Conservation (phyloP, 2,888 invertebrate species). For the Trissolcus japonicus region DNA sequence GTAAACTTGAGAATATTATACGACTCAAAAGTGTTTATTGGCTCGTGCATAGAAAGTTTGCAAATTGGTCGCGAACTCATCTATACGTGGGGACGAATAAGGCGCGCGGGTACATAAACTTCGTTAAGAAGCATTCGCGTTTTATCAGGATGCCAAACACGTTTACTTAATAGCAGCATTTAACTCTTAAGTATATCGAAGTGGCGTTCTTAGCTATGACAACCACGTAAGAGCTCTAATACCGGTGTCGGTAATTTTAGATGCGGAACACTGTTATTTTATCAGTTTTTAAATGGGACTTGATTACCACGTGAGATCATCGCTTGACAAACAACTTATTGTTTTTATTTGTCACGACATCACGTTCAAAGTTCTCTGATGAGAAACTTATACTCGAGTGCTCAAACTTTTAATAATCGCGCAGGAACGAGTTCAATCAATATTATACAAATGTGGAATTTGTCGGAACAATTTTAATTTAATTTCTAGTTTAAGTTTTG, state of each 20-base stretch:
- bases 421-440: too few species aligned
- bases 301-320: constrained; percentile 45
- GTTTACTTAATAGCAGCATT: constrained; percentile 57
- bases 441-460: neutral
- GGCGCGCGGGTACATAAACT: constrained; percentile 22
- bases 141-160: constrained; percentile 58
- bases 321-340: constrained; percentile 20
- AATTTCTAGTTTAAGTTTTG: too few species aligned
- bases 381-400: neutral
- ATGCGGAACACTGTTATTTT: constrained; percentile 58
- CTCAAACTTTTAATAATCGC: too few species aligned
- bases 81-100: constrained; percentile 8
- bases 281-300: constrained; percentile 56
- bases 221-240: constrained; percentile 57
- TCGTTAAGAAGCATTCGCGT: constrained; percentile 55
- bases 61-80: constrained; percentile 43
- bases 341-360: constrained; percentile 9
- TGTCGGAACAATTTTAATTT: constrained; percentile 1
- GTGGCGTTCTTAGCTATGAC: constrained; percentile 53
- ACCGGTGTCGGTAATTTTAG: constrained; percentile 56
- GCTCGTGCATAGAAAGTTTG: constrained; percentile 42
- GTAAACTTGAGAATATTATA: constrained; percentile 22
- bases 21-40: constrained; percentile 43
- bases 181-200: constrained; percentile 60
- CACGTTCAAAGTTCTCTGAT: too few species aligned